Conservation (phyloP, 1,140 invertebrate genomes). For the Ruditapes philippinarum region DNA sequence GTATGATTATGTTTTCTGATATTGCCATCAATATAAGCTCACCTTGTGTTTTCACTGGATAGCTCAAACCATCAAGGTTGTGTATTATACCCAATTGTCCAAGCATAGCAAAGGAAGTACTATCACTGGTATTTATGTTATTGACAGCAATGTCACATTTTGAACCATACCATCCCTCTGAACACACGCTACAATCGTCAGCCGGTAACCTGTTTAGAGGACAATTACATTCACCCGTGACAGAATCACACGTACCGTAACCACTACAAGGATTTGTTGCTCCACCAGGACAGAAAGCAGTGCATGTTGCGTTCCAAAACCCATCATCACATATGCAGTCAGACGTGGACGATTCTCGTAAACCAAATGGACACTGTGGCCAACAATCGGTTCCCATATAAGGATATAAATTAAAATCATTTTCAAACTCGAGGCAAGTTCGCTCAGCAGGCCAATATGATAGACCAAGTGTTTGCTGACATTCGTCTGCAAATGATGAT, state of each 20-base stretch:
- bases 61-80: slow-evolving; percentile 69
- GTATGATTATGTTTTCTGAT: slow-evolving; percentile 66
- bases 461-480: slow-evolving; percentile 62
- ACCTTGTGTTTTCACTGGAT: slow-evolving; percentile 62
- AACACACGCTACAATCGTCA: slow-evolving; percentile 69
- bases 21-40: slow-evolving; percentile 68
- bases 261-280: slow-evolving; percentile 70
- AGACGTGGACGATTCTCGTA: neutral
- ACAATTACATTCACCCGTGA: slow-evolving; percentile 70
- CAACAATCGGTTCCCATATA: slow-evolving; percentile 41
- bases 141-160: slow-evolving; percentile 69
- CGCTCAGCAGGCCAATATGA: slow-evolving; percentile 68
- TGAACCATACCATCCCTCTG: slow-evolving; percentile 70
- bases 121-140: neutral
- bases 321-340: slow-evolving; percentile 65
- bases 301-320: slow-evolving; percentile 72
- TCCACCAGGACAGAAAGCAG: slow-evolving; percentile 71
- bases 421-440: slow-evolving; percentile 69
- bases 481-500: slow-evolving; percentile 68
- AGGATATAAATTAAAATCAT: slow-evolving; percentile 58
- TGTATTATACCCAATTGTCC: slow-evolving; percentile 61
- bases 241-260: slow-evolving; percentile 71
- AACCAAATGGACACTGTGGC: slow-evolving; percentile 47
- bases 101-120: slow-evolving; percentile 19
- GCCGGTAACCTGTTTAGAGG: slow-evolving; percentile 66